Evolutionary conservation across 1,140 invertebrate species (phyloP).

Genomic region (Drosophila baimaii): DNA sequence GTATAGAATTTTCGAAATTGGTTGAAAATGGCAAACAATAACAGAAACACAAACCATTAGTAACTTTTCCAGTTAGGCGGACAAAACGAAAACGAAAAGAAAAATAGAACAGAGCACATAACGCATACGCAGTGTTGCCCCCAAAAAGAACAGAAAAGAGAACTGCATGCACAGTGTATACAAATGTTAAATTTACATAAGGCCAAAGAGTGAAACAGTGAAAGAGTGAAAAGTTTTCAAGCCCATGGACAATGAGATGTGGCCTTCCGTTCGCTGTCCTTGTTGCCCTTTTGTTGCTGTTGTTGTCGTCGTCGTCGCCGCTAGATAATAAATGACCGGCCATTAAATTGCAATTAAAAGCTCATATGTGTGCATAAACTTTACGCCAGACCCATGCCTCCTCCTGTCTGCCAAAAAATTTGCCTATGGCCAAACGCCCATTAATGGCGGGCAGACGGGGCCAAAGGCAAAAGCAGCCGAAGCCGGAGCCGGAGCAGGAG

Average conservation of each 20-base stretch:
- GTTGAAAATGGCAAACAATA: conserved; percentile 44
- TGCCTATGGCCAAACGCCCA: conserved; percentile 64
- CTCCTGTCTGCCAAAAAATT: conserved; percentile 51
- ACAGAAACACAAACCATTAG: conserved; percentile 51
- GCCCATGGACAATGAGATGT: conserved; percentile 56
- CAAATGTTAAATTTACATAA: conserved; percentile 41
- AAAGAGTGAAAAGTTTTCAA: conserved; percentile 59
- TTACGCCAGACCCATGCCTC: conserved; percentile 52
- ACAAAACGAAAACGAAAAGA: conserved; percentile 14
- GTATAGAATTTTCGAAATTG: conserved; percentile 39
- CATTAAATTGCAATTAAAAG: conserved; percentile 84
- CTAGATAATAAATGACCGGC: conserved; percentile 84
- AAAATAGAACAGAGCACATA: conserved; percentile 19
- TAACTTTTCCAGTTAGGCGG: conserved; percentile 51
- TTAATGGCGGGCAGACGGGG: conserved; percentile 57
- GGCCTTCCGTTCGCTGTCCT: conserved; percentile 43
- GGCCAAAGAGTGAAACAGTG: conserved; percentile 40
- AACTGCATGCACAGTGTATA: conserved; percentile 10
- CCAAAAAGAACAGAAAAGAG: not conserved
- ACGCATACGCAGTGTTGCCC: conserved; percentile 44
- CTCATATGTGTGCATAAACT: conserved; percentile 83
- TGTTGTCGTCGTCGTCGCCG: conserved; percentile 65
- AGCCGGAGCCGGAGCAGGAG: conserved; percentile 7
- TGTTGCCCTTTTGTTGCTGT: conserved; percentile 33
- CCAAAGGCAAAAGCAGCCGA: conserved; percentile 31